Conservation (phyloP, 2,113 vertebrate species). For the Gyps fulvus region DNA sequence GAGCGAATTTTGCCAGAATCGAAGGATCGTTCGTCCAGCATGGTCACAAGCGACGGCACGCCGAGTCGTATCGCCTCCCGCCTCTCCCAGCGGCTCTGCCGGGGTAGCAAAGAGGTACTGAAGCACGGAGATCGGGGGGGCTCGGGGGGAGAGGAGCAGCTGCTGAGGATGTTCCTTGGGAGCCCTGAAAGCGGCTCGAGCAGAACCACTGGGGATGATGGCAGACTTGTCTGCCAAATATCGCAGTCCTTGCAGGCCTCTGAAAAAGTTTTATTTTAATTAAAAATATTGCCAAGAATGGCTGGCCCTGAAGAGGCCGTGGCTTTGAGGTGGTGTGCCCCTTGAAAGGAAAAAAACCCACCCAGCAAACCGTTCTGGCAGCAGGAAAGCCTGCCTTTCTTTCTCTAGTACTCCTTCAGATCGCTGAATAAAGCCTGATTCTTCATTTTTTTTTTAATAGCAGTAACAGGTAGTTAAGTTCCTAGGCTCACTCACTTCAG, state of each 20-base stretch:
- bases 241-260: background rate
- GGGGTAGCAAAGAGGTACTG: too few relatives aligned
- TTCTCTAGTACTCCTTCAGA: too few relatives aligned
- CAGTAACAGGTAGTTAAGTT: too few relatives aligned
- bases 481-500: background rate
- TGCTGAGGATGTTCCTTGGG: background rate
- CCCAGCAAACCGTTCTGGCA: background rate
- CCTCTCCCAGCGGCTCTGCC: background rate
- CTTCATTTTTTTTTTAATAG: rapidly evolving
- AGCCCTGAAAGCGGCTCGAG: background rate
- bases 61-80: background rate
- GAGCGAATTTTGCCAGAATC: background rate
- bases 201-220: background rate
- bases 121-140: rapidly evolving
- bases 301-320: background rate
- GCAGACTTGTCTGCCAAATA: background rate
- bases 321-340: background rate
- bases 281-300: background rate
- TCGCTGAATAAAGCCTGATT: background rate
- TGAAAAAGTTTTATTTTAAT: background rate
- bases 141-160: background rate
- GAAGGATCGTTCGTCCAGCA: background rate
- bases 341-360: background rate
- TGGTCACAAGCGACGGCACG: background rate
- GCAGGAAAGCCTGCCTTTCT: background rate